Conservation (phyloP, 2,113 vertebrate genomes). For the Malurus cyaneus region DNA sequence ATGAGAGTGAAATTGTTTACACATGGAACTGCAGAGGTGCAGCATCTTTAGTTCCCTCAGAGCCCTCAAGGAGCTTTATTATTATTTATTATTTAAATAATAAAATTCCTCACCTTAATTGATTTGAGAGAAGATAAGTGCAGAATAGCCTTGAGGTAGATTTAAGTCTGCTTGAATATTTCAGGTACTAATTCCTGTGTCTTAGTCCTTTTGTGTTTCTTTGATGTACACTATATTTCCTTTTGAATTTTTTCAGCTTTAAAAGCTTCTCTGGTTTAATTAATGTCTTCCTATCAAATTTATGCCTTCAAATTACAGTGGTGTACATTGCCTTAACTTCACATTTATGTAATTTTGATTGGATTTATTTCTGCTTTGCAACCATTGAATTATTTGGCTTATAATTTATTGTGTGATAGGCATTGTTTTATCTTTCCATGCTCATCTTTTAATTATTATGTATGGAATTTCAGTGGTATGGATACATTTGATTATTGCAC, state of each 20-base stretch:
- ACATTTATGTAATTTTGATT: background rate
- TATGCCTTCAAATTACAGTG: background rate
- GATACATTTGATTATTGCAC: background rate
- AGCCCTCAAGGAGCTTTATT: background rate
- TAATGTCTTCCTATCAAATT: background rate
- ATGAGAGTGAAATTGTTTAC: background rate
- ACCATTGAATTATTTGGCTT: background rate
- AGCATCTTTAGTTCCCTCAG: background rate
- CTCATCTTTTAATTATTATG: background rate
- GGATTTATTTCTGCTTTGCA: background rate
- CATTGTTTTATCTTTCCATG: background rate
- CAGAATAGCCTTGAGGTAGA: background rate
- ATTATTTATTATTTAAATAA: background rate
- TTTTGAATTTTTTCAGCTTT: background rate
- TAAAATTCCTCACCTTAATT: background rate
- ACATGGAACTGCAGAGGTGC: background rate
- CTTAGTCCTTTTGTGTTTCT: background rate
- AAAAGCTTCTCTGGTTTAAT: background rate
- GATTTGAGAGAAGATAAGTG: background rate
- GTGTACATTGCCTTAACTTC: background rate
- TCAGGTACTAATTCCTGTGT: background rate
- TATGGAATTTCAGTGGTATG: background rate
- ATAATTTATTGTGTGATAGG: background rate
- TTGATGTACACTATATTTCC: background rate
- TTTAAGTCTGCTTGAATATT: background rate